Conservation (phyloP, 1,140 invertebrate genomes). For the Halictus rubicundus region DNA sequence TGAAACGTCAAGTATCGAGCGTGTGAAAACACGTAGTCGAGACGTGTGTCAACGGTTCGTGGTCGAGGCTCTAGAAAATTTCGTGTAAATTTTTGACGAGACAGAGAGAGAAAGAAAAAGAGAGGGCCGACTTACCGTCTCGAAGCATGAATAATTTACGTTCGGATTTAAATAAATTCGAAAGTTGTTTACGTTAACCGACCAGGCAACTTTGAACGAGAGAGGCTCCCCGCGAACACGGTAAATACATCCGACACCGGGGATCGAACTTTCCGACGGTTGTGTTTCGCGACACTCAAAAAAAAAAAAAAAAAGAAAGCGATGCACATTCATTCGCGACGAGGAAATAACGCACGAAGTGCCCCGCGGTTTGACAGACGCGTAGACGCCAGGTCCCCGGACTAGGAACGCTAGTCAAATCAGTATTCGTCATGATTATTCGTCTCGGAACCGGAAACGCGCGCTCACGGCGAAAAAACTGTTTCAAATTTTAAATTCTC, state of each 20-base stretch:
- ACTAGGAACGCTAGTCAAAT: not conserved
- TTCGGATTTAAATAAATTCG: slow-evolving; percentile 67
- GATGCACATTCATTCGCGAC: slow-evolving; percentile 16
- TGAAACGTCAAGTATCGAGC: too few relatives aligned
- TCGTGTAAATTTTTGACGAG: not conserved
- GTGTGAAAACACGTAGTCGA: too few relatives aligned
- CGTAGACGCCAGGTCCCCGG: slow-evolving; percentile 24
- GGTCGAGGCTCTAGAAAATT: too few relatives aligned
- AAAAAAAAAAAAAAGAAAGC: slow-evolving; percentile 25
- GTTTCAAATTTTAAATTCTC: slow-evolving; percentile 5
- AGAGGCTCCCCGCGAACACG: not conserved
- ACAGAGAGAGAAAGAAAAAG: not conserved
- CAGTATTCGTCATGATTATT: not conserved
- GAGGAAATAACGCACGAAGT: not conserved
- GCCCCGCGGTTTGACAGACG: not conserved
- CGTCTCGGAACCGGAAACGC: not conserved
- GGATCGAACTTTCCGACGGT: slow-evolving; percentile 2
- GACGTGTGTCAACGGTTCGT: too few relatives aligned
- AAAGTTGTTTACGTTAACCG: slow-evolving; percentile 63
- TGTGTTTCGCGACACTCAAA: not conserved
- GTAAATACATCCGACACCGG: slow-evolving; percentile 20
- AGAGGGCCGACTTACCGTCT: slow-evolving; percentile 49
- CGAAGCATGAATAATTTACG: slow-evolving; percentile 68
- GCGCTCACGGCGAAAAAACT: not conserved
- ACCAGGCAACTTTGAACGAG: slow-evolving; percentile 44